Conservation (phyloP, 1,140 invertebrate species). For the Teleopsis dalmanni region DNA sequence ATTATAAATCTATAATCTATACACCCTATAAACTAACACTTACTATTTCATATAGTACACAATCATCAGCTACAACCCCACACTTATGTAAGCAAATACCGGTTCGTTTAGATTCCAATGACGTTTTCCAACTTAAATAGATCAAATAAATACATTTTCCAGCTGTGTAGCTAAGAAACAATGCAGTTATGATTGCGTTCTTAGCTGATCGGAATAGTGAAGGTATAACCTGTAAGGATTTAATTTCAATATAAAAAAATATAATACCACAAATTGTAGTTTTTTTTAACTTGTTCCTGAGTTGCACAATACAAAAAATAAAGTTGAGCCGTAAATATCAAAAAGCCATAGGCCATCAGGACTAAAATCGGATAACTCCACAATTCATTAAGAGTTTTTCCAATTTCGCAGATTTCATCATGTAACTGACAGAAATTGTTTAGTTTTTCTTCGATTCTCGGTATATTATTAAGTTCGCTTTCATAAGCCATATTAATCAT, state of each 20-base stretch:
- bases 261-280: not conserved
- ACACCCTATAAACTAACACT: not conserved
- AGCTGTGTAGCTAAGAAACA: conserved; percentile 34
- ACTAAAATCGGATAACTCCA: conserved; percentile 43
- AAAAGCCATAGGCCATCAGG: conserved; percentile 41
- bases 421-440: conserved; percentile 42
- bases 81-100: conserved; percentile 41
- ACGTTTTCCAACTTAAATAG: conserved; percentile 41
- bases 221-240: conserved; percentile 23
- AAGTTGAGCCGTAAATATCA: conserved; percentile 41
- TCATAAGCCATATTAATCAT: conserved; percentile 26
- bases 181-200: conserved; percentile 32
- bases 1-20: too few species aligned
- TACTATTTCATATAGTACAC: conserved; percentile 40
- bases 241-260: not conserved
- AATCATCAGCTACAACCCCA: conserved; percentile 38
- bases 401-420: conserved; percentile 43
- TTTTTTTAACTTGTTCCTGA: conserved; percentile 19
- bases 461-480: conserved; percentile 30
- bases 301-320: conserved; percentile 42
- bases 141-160: conserved; percentile 42
- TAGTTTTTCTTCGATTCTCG: conserved; percentile 38
- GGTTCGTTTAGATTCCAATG: conserved; percentile 37
- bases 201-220: conserved; percentile 38
- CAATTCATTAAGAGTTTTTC: conserved; percentile 35